Conservation (phyloP, 2,888 invertebrate genomes). For the Suillia variegata region DNA sequence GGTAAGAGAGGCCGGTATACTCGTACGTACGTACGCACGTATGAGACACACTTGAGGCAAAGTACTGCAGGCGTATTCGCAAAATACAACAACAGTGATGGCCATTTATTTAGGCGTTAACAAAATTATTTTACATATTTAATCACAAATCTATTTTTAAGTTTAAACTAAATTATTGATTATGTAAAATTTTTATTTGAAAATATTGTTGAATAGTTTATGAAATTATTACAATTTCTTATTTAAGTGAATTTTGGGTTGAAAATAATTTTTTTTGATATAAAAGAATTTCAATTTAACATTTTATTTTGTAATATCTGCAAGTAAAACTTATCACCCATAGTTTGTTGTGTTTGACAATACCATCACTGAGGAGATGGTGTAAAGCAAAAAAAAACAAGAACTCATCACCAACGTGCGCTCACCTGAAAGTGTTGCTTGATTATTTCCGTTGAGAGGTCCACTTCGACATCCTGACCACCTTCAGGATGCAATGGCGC, state of each 20-base stretch:
- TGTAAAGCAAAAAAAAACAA: constrained; percentile 8
- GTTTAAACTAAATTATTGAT: too few species aligned
- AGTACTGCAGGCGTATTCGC: neutral
- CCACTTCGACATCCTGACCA: constrained; percentile 61
- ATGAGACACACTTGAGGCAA: neutral
- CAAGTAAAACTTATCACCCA: constrained; percentile 10
- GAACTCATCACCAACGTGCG: constrained; percentile 21
- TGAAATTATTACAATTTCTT: too few species aligned
- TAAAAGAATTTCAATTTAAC: too few species aligned
- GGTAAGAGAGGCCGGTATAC: constrained; percentile 14
- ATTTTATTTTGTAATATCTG: too few species aligned
- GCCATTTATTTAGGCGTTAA: too few species aligned
- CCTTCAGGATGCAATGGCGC: constrained; percentile 39
- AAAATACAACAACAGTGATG: neutral
- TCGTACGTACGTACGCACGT: neutral
- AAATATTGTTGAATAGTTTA: too few species aligned
- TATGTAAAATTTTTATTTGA: too few species aligned
- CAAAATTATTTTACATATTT: too few species aligned
- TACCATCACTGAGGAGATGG: neutral
- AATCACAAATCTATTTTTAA: too few species aligned
- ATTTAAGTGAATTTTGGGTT: too few species aligned
- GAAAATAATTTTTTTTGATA: too few species aligned
- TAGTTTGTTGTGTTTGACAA: constrained; percentile 6
- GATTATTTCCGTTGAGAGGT: constrained; percentile 62
- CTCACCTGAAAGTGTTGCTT: constrained; percentile 63